These are phyloP conservation scores for Rhea pennata DNA, from an alignment of 2,113 vertebrate species.

Conservation along the genomic window DNA sequence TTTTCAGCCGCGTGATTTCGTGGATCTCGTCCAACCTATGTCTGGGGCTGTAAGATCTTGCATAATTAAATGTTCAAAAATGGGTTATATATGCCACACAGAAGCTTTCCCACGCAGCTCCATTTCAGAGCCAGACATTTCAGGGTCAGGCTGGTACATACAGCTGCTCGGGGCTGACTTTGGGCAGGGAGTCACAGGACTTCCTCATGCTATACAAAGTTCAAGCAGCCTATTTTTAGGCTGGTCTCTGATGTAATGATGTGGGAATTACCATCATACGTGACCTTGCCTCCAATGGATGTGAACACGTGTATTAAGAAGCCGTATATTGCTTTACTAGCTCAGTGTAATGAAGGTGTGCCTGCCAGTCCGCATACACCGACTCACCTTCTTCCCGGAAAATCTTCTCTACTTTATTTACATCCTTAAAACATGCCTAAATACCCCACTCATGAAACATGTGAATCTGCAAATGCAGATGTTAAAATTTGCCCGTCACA, in stretches of 20 bases:
- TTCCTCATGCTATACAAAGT: neutral
- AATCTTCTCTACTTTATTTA: neutral
- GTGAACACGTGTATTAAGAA: neutral
- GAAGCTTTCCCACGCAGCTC: neutral
- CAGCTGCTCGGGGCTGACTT: neutral
- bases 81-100: accelerated
- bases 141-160: neutral
- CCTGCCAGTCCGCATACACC: neutral
- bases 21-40: neutral
- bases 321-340: neutral
- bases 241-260: neutral
- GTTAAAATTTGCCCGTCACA: neutral
- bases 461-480: neutral
- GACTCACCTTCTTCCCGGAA: neutral
- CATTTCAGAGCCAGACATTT: neutral
- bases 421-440: neutral
- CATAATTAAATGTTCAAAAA: neutral
- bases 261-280: neutral
- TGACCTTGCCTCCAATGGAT: neutral
- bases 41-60: neutral
- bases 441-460: accelerated
- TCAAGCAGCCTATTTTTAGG: conserved; percentile 1
- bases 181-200: neutral
- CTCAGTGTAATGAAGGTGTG: neutral
- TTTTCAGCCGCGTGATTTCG: neutral